Percentiles rank a stretch among this genome's conserved stretches.
These are phyloP conservation scores for Holacanthella duospinosa DNA, from an alignment of 2,888 invertebrate genomes.

Conservation along the genomic window DNA sequence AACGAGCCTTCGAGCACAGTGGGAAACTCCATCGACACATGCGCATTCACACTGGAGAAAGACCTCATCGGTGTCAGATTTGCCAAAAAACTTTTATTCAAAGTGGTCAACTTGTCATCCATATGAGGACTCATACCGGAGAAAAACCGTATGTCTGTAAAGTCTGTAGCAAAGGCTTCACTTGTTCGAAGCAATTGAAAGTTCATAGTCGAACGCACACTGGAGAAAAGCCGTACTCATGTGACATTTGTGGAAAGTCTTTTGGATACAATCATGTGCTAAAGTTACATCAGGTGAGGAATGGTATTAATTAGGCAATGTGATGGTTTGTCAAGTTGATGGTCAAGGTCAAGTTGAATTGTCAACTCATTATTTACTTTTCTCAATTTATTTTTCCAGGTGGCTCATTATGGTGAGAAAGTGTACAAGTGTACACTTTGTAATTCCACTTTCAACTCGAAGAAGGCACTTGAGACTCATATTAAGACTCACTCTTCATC, in stretches of 20 bases:
- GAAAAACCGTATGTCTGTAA: constrained; percentile 55
- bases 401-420: constrained; percentile 82
- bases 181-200: constrained; percentile 81
- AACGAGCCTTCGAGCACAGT: constrained; percentile 79
- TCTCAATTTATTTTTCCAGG: constrained; percentile 46
- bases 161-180: constrained; percentile 79
- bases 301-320: neutral
- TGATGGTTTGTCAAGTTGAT: neutral
- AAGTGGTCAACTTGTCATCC: constrained; percentile 80
- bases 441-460: constrained; percentile 79
- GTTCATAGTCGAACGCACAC: constrained; percentile 85
- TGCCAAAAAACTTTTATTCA: constrained; percentile 85
- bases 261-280: constrained; percentile 86
- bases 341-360: neutral
- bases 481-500: constrained; percentile 64
- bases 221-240: constrained; percentile 80
- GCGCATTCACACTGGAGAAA: constrained; percentile 79
- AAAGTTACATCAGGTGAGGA: constrained; percentile 54
- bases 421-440: constrained; percentile 87
- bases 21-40: constrained; percentile 82
- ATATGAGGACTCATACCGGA: constrained; percentile 76
- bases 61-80: constrained; percentile 77
- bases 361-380: neutral
- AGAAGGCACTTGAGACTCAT: constrained; percentile 81
- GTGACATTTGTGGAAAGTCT: constrained; percentile 79